phyloP scores from a whole-genome alignment of 2,888 invertebrate species.

The Habroteleia sp. region DNA sequence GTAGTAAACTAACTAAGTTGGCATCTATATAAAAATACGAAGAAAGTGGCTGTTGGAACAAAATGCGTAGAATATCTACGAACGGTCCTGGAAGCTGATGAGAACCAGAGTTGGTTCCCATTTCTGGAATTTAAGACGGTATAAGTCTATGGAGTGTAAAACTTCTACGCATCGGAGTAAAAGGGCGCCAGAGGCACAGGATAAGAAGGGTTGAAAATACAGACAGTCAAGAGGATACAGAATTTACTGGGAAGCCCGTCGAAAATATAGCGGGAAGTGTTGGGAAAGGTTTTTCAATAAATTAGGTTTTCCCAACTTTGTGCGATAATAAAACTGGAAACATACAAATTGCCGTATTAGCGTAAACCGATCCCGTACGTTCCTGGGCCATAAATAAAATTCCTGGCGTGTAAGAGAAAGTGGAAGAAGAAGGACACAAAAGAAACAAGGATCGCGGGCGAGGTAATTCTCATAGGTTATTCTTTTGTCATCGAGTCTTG shows the following conservation, averaged over 20 bases:
- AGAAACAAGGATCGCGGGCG: neutral
- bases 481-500: conserved; percentile 30
- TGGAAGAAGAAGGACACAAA: neutral
- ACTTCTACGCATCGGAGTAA: conserved; percentile 71
- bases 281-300: conserved; percentile 45
- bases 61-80: conserved; percentile 72
- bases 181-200: conserved; percentile 37
- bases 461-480: conserved; percentile 21
- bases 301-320: conserved; percentile 42
- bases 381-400: conserved; percentile 40
- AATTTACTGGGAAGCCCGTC: conserved; percentile 29
- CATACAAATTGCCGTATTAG: conserved; percentile 59
- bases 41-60: conserved; percentile 63
- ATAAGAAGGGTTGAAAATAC: conserved; percentile 61
- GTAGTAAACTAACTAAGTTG: no score
- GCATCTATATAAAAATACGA: conserved; percentile 32
- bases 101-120: conserved; percentile 63
- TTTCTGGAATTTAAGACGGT: conserved; percentile 69
- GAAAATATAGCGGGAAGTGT: conserved; percentile 37
- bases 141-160: conserved; percentile 72
- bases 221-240: conserved; percentile 56
- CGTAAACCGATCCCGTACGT: conserved; percentile 35
- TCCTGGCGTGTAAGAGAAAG: neutral
- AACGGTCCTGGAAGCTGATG: conserved; percentile 66
- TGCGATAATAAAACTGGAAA: conserved; percentile 52